Evolutionary conservation across 1,140 invertebrate genomes (phyloP).

Genomic region (Latrodectus geometricus): DNA sequence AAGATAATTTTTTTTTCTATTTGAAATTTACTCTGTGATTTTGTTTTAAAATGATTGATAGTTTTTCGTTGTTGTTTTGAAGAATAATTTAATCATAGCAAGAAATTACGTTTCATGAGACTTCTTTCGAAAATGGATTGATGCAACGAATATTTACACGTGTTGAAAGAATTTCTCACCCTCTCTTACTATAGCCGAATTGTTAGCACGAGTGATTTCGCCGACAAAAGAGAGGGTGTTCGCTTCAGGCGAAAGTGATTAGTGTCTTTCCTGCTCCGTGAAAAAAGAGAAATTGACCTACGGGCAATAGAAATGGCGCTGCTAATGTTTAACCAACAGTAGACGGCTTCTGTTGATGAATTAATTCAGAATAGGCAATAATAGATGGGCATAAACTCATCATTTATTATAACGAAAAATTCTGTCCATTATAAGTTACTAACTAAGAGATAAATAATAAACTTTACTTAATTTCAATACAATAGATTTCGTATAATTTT

Average conservation of each 20-base stretch:
- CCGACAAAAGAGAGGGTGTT: not conserved
- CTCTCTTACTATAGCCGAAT: not conserved
- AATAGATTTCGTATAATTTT: not conserved
- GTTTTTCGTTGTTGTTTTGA: too few relatives aligned
- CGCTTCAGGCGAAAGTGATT: not conserved
- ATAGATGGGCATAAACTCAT: too few relatives aligned
- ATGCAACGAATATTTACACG: not conserved
- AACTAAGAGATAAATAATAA: not conserved
- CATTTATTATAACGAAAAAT: too few relatives aligned
- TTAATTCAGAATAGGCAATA: too few relatives aligned
- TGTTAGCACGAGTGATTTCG: not conserved
- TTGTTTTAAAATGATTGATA: too few relatives aligned
- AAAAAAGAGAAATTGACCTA: constrained; percentile 5
- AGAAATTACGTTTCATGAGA: too few relatives aligned
- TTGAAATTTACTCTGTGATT: too few relatives aligned
- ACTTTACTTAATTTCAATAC: not conserved
- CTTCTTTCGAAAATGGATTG: too few relatives aligned
- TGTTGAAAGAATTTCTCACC: not conserved
- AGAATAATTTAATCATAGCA: too few relatives aligned
- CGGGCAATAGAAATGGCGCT: constrained; percentile 6
- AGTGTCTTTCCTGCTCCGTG: not conserved
- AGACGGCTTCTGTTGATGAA: not conserved
- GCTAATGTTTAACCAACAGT: constrained; percentile 12
- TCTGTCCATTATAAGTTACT: not conserved
- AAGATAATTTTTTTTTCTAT: too few relatives aligned